Evolutionary conservation across 1,140 invertebrate genomes (phyloP), one percentile per base, ranked within the genome.

Genomic region (Hyphantria cunea): DNA sequence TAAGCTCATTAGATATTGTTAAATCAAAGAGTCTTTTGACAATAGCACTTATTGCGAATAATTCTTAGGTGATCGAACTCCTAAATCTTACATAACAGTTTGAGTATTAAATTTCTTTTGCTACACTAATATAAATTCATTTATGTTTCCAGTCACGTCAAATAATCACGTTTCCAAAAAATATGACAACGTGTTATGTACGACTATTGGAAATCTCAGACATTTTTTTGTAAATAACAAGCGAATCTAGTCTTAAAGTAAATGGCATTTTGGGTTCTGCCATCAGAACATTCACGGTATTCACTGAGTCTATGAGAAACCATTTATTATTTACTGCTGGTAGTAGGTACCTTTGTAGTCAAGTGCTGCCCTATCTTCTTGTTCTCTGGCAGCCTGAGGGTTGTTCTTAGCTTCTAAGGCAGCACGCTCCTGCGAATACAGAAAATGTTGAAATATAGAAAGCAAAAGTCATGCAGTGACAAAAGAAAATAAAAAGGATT

Each of bases 341-440:
- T 92, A 90, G 81, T 93, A 93, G 58, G 89, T 88, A 33, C 93
- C 93, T 77, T 92, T 92, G 78, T 92, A 92, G 76, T 93, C 92
- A 50, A 92, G 86, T 31, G 87, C 80, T 8, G 92, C 91, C 47
- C 84, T 90, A 51, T 92, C 91, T 72, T 93, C 92, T 41, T 92
- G 83, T 49, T 80, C 79, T 69, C 86, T 90, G 52, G 92, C 92
- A 55, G 55, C 81, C 52, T 91, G 92, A 0, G 93, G 93, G 80
- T 93, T 92, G 53, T 84, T 88, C 76, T 92, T 92, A 15, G 86
- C 85, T 65, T 93, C 90, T 32, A 89, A 61, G 9, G 89, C 92
- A 34, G 77, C 70, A 15, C 91, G 90, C 70, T 93, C 92, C 90
- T 91, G 76, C 17, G 63, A 88, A 74, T 50, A 55, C 37, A 39